These are phyloP conservation scores for Lathamus discolor DNA, from an alignment of 2,113 vertebrate genomes.

Conservation along the genomic window DNA sequence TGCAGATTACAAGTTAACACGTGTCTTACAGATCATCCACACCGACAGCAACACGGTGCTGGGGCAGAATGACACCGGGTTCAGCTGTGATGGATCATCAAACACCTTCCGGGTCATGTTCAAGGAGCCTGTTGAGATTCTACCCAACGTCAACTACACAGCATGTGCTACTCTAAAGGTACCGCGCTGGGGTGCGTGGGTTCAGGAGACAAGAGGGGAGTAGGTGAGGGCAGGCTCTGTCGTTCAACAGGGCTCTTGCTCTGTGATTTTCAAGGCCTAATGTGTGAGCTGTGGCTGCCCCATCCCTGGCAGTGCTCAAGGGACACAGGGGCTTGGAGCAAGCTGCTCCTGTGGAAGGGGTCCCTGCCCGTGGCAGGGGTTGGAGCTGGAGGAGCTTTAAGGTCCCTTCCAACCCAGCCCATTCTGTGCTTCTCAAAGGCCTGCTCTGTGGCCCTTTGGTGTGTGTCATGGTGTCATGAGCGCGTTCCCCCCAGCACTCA, in stretches of 20 bases:
- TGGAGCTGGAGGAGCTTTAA: background rate
- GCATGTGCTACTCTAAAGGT: constrained; percentile 97
- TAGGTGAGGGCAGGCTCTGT: fast-evolving
- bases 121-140: constrained; percentile 94
- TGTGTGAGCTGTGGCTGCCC: background rate
- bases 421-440: background rate
- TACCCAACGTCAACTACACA: constrained; percentile 96
- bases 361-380: background rate
- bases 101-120: constrained; percentile 99
- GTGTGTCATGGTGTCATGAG: background rate
- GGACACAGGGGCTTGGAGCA: background rate
- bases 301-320: background rate
- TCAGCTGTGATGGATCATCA: constrained; percentile 94
- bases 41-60: constrained; percentile 96
- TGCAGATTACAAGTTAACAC: fast-evolving
- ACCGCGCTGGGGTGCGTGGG: fast-evolving
- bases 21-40: constrained; percentile 87
- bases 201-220: fast-evolving
- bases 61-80: constrained; percentile 96
- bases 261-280: no score
- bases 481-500: fast-evolving
- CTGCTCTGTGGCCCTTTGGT: background rate
- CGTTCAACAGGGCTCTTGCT: background rate
- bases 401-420: background rate
- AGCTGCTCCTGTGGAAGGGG: background rate